A percentile compares a stretch with the other conserved stretches of the same genome.
Evolutionary conservation across 2,888 invertebrate species (phyloP).

Genomic region (Ormyrus labotus): DNA sequence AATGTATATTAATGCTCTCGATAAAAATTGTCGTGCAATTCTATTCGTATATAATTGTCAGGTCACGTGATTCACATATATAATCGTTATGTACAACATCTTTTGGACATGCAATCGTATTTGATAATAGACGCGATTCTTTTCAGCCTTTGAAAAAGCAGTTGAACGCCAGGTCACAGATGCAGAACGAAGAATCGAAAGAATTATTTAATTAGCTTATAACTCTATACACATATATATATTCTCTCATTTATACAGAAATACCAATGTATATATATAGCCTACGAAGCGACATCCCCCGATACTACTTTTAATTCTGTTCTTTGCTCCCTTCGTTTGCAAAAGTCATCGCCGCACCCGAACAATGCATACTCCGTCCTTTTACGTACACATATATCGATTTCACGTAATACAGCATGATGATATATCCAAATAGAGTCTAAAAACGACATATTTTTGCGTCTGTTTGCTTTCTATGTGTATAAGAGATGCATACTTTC

Average conservation of each 20-base stretch:
- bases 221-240: neutral
- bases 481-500: neutral
- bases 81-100: neutral
- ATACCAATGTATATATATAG: constrained; percentile 2
- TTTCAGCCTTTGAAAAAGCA: too few relatives aligned
- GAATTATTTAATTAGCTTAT: neutral
- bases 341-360: neutral
- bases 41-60: neutral
- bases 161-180: neutral
- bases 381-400: neutral
- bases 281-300: neutral
- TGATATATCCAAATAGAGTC: neutral
- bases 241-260: neutral
- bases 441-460: constrained; percentile 5
- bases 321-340: neutral
- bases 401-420: constrained; percentile 3
- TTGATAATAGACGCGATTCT: too few relatives aligned
- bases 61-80: neutral
- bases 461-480: neutral
- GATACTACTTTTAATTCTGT: neutral
- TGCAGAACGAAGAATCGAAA: neutral
- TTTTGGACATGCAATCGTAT: neutral
- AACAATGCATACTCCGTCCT: neutral
- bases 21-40: neutral
- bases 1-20: too few relatives aligned